Conservation (phyloP, 1,140 invertebrate genomes). For the Tetramorium simillimum region DNA sequence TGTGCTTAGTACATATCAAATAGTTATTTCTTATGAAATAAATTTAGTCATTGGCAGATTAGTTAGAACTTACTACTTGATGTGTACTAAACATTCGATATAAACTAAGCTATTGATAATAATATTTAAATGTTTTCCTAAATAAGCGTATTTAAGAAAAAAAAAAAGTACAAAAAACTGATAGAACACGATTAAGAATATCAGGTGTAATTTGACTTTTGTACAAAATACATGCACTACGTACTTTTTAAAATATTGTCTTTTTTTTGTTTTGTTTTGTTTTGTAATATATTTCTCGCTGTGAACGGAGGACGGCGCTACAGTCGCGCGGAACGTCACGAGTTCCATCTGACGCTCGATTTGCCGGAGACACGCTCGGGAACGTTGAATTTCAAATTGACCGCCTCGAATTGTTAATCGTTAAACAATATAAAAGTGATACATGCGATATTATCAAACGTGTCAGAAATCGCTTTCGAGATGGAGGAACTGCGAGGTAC, state of each 20-base stretch:
- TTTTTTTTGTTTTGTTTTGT: not conserved
- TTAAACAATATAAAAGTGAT: not conserved
- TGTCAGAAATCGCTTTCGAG: not conserved
- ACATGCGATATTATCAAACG: not conserved
- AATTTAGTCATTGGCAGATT: too few relatives aligned
- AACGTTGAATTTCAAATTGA: not conserved
- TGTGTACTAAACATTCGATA: too few relatives aligned
- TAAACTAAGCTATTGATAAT: too few relatives aligned
- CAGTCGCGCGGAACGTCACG: not conserved
- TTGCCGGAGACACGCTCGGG: too few relatives aligned
- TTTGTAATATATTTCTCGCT: not conserved
- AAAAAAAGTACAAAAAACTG: not conserved
- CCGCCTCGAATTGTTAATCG: not conserved
- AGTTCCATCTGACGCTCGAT: not conserved
- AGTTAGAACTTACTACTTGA: too few relatives aligned
- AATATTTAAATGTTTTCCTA: too few relatives aligned
- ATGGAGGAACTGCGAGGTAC: slow-evolving; percentile 63
- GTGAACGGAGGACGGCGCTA: not conserved
- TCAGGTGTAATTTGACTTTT: not conserved
- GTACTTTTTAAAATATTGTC: not conserved
- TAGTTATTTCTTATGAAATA: too few relatives aligned
- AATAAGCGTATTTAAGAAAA: not conserved
- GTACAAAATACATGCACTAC: slow-evolving; percentile 1
- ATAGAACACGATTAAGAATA: not conserved
- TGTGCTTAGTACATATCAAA: too few relatives aligned